Evolutionary conservation across 2,888 invertebrate genomes (phyloP), one percentile per base, ranked within the genome.

Genomic region (Digitonthophagus gazella): DNA sequence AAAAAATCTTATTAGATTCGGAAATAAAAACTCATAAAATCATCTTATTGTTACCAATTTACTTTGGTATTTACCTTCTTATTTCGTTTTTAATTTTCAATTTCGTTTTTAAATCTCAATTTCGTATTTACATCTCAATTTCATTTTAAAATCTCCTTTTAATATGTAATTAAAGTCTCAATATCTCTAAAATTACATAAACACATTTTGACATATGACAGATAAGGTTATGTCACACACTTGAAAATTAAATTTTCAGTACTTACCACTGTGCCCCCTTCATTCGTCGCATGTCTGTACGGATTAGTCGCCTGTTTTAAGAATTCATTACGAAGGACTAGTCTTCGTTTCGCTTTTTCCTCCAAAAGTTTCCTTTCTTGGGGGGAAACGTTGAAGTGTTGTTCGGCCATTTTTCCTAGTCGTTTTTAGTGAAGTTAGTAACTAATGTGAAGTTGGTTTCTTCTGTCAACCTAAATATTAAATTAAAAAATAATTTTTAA

Each of bases 231-330:
- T 68, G 71, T 68, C 68, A 68, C 20, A 15, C 14, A n/a, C 15
- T 28, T 64, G 65, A 64, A 67, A 54, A 22, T 55, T 4, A 14
- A 64, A 4, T 14, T 57, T 20, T n/a, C n/a, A n/a, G 8, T 54
- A 89, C 91, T 86, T 86, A 93, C 93, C 80, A 92, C 84, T 80
- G 86, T 84, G 64, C 92, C 92, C 75, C 90, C 89, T 81, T 90
- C 88, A 11, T 85, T 85, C 0, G 85, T 82, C 11, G 87, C 88
- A 84, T 91, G 89, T 77, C 88, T 86, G 79, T 87, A 87, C 1
- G 96, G 96, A 82, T 93, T 90, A 0, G 88, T 85, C 19, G 83
- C 81, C 77, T 91, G 87, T 81, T 91, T 92, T 16, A 91, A 79
- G 80, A 90, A 96, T 78, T 93, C 89, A n/a, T 85, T 83, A 72